A percentile compares a stretch with the other conserved stretches of the same genome.
phyloP scores from a whole-genome alignment of 2,797 vertebrate species.

The Menidia menidia region DNA sequence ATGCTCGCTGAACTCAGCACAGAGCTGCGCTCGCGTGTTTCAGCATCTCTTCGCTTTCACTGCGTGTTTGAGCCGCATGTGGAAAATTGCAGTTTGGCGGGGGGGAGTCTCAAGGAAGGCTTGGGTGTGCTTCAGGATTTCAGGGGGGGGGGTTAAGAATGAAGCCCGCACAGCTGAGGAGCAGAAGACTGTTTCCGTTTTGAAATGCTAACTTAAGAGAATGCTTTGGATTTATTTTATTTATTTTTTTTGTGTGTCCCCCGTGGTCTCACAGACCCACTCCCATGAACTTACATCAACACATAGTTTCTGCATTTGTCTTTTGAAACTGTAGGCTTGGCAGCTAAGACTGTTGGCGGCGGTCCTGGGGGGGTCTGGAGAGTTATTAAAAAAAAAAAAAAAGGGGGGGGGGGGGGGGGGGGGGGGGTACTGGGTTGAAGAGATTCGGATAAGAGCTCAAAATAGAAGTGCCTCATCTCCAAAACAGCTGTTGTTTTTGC shows the following conservation, averaged over 20 bases:
- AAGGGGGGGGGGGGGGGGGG: conserved; percentile 47
- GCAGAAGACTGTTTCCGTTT: conserved; percentile 36
- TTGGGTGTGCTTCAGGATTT: conserved; percentile 47
- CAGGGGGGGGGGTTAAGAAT: conserved; percentile 32
- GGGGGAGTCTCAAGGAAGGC: conserved; percentile 46
- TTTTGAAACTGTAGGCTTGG: conserved; percentile 75
- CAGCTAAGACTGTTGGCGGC: conserved; percentile 66
- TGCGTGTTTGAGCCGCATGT: conserved; percentile 60
- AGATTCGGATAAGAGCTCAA: conserved; percentile 83
- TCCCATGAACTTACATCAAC: conserved; percentile 82
- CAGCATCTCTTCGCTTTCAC: conserved; percentile 52
- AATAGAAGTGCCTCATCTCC: conserved; percentile 93
- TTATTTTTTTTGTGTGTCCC: conserved; percentile 21
- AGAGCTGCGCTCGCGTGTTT: conserved; percentile 62
- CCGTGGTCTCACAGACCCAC: conserved; percentile 53
- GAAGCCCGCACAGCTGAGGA: conserved; percentile 48
- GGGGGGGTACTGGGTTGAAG: conserved; percentile 10
- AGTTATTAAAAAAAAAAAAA: conserved; percentile 69
- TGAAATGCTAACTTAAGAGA: conserved; percentile 70
- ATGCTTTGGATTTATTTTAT: conserved; percentile 13
- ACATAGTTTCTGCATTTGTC: conserved; percentile 80
- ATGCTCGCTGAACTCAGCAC: conserved; percentile 68
- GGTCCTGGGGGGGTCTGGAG: conserved; percentile 75
- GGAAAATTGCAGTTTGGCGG: conserved; percentile 59
- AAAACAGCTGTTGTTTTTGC: conserved; percentile 97